phyloP scores from a whole-genome alignment of 1,140 invertebrate genomes.

The Arctopsyche grandis region DNA sequence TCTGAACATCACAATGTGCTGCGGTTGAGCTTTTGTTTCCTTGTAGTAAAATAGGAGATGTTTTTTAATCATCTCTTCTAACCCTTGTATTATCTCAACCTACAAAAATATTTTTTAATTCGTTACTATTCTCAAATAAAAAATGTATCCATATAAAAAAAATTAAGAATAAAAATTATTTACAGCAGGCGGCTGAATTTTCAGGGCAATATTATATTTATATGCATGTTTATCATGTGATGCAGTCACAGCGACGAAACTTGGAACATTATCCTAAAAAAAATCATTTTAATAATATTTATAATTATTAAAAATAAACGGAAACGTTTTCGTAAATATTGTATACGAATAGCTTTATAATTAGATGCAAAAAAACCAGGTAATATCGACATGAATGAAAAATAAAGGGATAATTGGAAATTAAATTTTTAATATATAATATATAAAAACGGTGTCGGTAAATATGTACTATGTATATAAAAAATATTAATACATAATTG shows the following conservation, averaged over 20 bases:
- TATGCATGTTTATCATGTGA: conserved; percentile 74
- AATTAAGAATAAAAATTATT: conserved; percentile 33
- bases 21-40: conserved; percentile 65
- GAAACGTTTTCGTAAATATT: too few species aligned
- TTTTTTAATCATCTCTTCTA: conserved; percentile 74
- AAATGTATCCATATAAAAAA: neutral
- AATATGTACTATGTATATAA: too few species aligned
- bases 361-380: too few species aligned
- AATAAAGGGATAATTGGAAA: too few species aligned
- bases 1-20: conserved; percentile 78
- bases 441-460: too few species aligned
- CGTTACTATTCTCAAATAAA: conserved; percentile 1
- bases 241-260: conserved; percentile 84
- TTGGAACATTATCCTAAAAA: conserved; percentile 71
- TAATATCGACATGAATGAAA: too few species aligned
- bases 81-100: conserved; percentile 79
- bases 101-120: conserved; percentile 55
- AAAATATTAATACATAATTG: too few species aligned
- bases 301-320: too few species aligned
- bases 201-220: conserved; percentile 76
- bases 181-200: conserved; percentile 71
- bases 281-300: too few species aligned
- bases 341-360: too few species aligned
- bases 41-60: conserved; percentile 64
- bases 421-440: too few species aligned